Evolutionary conservation across 2,797 vertebrate genomes (phyloP).

Genomic region (Halcyon chelicuti): DNA sequence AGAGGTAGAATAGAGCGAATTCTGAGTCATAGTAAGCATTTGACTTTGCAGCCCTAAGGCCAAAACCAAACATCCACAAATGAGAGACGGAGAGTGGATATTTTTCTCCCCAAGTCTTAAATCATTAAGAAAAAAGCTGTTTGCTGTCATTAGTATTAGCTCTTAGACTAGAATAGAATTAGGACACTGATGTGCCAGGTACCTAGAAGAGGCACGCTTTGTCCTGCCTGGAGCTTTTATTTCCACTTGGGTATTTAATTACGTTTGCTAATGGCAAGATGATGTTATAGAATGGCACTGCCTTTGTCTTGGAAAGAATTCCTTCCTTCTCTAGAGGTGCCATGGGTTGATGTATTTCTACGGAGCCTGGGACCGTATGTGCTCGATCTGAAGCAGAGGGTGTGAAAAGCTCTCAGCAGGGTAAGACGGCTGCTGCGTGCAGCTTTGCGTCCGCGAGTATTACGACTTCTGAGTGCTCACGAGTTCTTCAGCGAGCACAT

Average conservation of each 20-base stretch:
- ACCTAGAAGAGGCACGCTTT: not conserved
- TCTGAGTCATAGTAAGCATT: not conserved
- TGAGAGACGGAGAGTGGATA: not conserved
- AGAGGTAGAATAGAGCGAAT: not conserved
- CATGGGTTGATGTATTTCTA: not conserved
- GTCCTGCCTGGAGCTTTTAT: not conserved
- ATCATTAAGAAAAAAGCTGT: not conserved
- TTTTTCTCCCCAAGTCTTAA: not conserved
- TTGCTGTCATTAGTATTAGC: not conserved
- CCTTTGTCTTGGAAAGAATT: not conserved
- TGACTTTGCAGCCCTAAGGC: not conserved
- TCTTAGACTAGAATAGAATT: not conserved
- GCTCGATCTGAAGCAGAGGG: not conserved
- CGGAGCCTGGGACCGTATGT: not conserved
- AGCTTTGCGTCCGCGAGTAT: not conserved
- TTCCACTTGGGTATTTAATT: not conserved
- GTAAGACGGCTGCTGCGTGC: not conserved
- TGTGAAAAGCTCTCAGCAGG: not conserved
- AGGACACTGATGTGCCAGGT: not conserved
- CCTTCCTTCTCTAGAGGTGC: not conserved
- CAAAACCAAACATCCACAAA: not conserved
- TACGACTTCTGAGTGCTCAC: not conserved
- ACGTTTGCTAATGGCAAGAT: not conserved
- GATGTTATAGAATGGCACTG: not conserved
- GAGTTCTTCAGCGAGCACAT: fast-evolving